These are phyloP conservation scores for Oophaga sylvatica DNA, from an alignment of 2,797 vertebrate genomes.

Conservation along the genomic window DNA sequence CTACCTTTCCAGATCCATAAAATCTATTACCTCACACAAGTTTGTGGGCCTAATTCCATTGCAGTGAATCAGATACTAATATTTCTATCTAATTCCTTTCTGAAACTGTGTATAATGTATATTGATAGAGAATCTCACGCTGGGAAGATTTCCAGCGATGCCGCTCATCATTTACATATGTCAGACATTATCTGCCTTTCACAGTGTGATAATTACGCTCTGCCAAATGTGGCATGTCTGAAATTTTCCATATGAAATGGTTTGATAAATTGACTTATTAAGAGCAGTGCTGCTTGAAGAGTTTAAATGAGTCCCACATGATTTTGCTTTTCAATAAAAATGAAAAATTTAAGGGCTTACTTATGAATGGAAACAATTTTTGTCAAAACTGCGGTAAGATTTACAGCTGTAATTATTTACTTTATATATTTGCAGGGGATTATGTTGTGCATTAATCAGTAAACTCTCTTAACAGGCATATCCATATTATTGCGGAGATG, in stretches of 20 bases:
- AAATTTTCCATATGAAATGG: slow-evolving; percentile 68
- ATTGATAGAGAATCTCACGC: slow-evolving; percentile 69
- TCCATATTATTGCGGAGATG: not conserved
- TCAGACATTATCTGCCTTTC: slow-evolving; percentile 64
- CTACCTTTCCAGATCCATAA: too few species aligned
- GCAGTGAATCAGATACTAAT: slow-evolving; percentile 10
- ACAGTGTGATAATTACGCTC: slow-evolving; percentile 65
- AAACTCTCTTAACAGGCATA: slow-evolving; percentile 22
- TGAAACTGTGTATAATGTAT: slow-evolving; percentile 5
- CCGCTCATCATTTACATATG: slow-evolving; percentile 69
- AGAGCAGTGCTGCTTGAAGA: slow-evolving; percentile 67
- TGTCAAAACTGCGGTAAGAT: slow-evolving; percentile 69
- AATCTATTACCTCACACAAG: too few species aligned
- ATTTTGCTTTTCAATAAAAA: slow-evolving; percentile 66
- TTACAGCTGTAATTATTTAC: slow-evolving; percentile 68
- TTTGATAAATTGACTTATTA: slow-evolving; percentile 72
- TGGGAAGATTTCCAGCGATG: slow-evolving; percentile 71
- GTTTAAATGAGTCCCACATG: slow-evolving; percentile 73
- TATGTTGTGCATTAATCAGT: slow-evolving; percentile 71
- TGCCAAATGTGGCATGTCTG: slow-evolving; percentile 68
- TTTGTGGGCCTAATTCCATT: not conserved
- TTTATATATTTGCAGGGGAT: slow-evolving; percentile 68
- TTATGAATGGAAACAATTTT: slow-evolving; percentile 78
- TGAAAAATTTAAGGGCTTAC: slow-evolving; percentile 71
- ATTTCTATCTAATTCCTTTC: slow-evolving; percentile 14